A percentile compares a stretch with the other conserved stretches of the same genome.
Evolutionary conservation across 2,113 vertebrate species (phyloP).

Genomic region (Ornithorhynchus anatinus): DNA sequence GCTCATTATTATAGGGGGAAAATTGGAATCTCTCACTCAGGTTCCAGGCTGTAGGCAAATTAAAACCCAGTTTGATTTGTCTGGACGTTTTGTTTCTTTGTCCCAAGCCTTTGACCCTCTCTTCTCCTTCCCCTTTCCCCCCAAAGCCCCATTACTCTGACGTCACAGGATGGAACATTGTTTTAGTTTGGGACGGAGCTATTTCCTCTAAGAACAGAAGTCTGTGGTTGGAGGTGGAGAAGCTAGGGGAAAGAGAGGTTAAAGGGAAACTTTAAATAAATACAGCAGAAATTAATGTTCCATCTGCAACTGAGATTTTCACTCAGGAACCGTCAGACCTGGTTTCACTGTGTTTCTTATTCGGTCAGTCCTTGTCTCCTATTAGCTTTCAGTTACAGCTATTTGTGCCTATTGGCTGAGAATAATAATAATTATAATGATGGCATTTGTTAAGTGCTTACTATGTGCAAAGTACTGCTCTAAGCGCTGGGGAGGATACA

Average conservation of each 20-base stretch:
- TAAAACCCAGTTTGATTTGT: slow-evolving; percentile 68
- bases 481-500: too few relatives aligned
- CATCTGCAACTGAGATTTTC: not conserved
- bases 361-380: not conserved
- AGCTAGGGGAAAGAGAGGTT: not conserved
- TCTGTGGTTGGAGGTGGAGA: too few relatives aligned
- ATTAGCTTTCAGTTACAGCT: not conserved
- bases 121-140: slow-evolving; percentile 55
- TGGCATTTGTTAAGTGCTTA: too few relatives aligned
- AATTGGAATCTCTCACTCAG: too few relatives aligned
- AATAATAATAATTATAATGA: too few relatives aligned
- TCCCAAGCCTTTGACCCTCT: too few relatives aligned
- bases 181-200: slow-evolving; percentile 42
- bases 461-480: too few relatives aligned
- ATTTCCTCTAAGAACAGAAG: slow-evolving; percentile 30
- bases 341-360: not conserved
- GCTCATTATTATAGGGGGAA: too few relatives aligned
- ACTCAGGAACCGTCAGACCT: not conserved
- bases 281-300: slow-evolving; percentile 14
- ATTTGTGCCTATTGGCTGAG: too few relatives aligned
- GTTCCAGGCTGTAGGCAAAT: slow-evolving; percentile 65
- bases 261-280: slow-evolving; percentile 30
- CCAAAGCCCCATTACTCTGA: too few relatives aligned
- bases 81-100: slow-evolving; percentile 54
- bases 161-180: slow-evolving; percentile 64